Evolutionary conservation across 2,888 invertebrate genomes (phyloP), one percentile per base, ranked within the genome.

Genomic region (Heliconius hortense): DNA sequence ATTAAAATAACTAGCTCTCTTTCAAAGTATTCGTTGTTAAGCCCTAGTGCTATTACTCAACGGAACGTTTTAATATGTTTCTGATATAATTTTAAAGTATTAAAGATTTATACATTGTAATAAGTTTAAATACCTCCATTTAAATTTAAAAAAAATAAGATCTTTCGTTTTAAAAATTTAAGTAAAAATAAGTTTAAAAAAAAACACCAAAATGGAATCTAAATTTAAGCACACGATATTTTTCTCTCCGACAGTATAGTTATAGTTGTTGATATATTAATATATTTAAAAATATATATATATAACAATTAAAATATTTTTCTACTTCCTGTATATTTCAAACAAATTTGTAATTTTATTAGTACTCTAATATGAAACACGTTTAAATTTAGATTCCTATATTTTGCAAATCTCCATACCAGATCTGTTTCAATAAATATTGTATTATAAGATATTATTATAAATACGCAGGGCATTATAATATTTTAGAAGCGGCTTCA

Each of bases 381-480:
- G 78, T 74, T 78, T 72, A 74, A 78, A 78, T 76, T 78, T 78
- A 74, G 59, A 72, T 74, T 76, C 74, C 76, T 60, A 18, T 39
- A 28, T n/a, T 69, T 67, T 56, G 21, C 71, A 68, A 66, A 69
- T 76, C 68, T 76, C 56, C 59, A 68, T 69, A 24, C 64, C 59
- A 74, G 78, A 78, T 78, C 78, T 78, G 78, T 74, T 74, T 72
- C 72, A 53, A 69, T 56, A 48, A 48, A 48, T 68, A 35, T 53
- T 76, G 63, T 78, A 74, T 63, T 76, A 69, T 71, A 70, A 77
- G 76, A 71, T 78, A 63, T 77, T 75, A 72, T 63, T 76, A 77
- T 70, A 60, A 13, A 76, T 79, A 79, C 79, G 79, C 80, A 79
- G 79, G 79, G 80, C 81, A 81, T 81, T 71, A 64, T 64, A 26